Evolutionary conservation across 2,888 invertebrate genomes (phyloP), one percentile per base, ranked within the genome.

Genomic region (Antitype chi): DNA sequence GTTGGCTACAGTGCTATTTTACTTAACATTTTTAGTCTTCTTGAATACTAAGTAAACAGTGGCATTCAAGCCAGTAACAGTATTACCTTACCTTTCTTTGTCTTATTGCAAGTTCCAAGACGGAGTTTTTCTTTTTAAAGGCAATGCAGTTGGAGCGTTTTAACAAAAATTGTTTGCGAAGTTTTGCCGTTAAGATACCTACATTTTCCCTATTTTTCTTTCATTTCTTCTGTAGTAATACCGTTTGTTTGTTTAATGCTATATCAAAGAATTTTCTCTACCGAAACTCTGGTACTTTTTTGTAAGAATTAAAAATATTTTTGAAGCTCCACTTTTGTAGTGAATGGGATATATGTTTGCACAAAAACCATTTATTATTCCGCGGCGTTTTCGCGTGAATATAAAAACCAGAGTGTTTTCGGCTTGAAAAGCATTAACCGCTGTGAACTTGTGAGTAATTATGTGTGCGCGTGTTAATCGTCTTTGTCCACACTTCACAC

Each of bases 291-390:
- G 52, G 28, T 60, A 73, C 23, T 80, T 55, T 75, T 72, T 60
- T 52, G 25, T 32, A 69, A 68, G 68, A 53, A 53, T 64, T 70
- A 62, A 64, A 79, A 52, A 57, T 66, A 52, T 69, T 74, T 73
- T 85, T 66, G 23, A 55, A 38, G 11, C 64, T 66, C 43, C 23
- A 32, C 68, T 64, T 25, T 59, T 64, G 52, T 32, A 55, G 69
- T 71, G 62, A 63, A 80, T 59, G 38, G 43, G 13, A 47, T 47
- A 15, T 28, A n/a, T 64, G 74, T 70, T 86, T 74, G 75, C 72
- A 80, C 84, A 81, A 82, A 87, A 87, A 86, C 82, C 74, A 87
- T 90, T 87, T 86, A 85, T 86, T 13, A 47, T 81, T 78, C 74
- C 74, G 75, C 73, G 66, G 25, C 62, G 49, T 76, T 82, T 78